Percentiles rank a stretch among this genome's conserved stretches.
phyloP scores from a whole-genome alignment of 2,113 vertebrate genomes.

The Phycodurus eques region DNA sequence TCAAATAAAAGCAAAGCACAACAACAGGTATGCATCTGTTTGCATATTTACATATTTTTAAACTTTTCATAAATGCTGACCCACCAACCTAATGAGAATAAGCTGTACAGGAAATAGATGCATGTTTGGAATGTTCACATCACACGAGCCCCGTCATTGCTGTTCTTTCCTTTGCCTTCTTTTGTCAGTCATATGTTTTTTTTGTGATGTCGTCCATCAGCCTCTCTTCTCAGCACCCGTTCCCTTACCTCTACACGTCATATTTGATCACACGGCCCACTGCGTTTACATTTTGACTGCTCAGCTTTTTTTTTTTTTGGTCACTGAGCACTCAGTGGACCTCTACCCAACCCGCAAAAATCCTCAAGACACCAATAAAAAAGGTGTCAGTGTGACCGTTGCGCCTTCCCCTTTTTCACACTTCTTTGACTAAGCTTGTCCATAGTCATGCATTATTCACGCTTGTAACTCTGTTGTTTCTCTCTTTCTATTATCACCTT shows the following conservation, averaged over 20 bases:
- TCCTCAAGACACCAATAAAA: slow-evolving; percentile 11
- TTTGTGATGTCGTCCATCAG: not conserved
- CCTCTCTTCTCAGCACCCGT: not conserved
- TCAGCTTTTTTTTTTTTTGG: slow-evolving; percentile 12
- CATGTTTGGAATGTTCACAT: not conserved
- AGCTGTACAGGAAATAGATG: no score
- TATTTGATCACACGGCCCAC: slow-evolving; percentile 32
- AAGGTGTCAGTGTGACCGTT: not conserved
- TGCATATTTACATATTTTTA: no score
- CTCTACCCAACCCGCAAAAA: slow-evolving; percentile 13
- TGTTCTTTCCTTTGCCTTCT: not conserved
- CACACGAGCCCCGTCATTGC: not conserved
- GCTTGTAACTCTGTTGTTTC: not conserved
- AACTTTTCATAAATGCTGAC: no score
- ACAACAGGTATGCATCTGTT: no score
- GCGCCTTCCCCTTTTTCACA: not conserved
- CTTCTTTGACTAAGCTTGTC: not conserved
- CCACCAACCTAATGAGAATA: no score
- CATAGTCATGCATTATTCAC: not conserved
- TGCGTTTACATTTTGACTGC: slow-evolving; percentile 24
- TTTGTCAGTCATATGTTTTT: not conserved
- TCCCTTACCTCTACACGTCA: slow-evolving; percentile 4
- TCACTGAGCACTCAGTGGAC: slow-evolving; percentile 3
- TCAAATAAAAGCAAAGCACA: no score
- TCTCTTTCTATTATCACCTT: not conserved